phyloP scores from a whole-genome alignment of 1,140 invertebrate genomes.

The Caenorhabditis briggsae region DNA sequence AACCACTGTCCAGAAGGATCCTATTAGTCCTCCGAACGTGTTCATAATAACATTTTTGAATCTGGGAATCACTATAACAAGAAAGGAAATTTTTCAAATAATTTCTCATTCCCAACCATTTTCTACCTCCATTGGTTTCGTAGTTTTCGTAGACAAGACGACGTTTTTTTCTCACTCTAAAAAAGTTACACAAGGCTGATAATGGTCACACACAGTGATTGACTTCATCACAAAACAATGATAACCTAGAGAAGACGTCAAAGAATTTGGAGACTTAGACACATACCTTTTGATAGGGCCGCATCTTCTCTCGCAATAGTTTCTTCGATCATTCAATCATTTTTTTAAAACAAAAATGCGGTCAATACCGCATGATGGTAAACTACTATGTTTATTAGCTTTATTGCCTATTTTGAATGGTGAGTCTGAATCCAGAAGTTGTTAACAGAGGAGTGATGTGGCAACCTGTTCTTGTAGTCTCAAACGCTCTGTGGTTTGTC shows the following conservation, averaged over 20 bases:
- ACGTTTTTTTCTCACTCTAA: background rate
- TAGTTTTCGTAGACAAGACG: conserved; percentile 22
- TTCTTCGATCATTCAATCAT: conserved; percentile 40
- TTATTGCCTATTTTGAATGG: background rate
- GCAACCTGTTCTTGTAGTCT: conserved; percentile 3
- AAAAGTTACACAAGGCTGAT: conserved; percentile 33
- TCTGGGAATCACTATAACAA: no score
- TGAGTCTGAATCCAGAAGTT: conserved; percentile 1
- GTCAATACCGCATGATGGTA: conserved; percentile 11
- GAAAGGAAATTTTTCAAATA: no score
- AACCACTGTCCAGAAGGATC: no score
- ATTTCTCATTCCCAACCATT: background rate
- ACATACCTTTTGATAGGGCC: conserved; percentile 21
- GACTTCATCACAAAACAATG: conserved; percentile 36
- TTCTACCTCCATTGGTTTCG: background rate
- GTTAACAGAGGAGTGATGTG: background rate
- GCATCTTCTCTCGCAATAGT: conserved; percentile 25
- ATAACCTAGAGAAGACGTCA: background rate
- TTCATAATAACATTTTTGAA: no score
- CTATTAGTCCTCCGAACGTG: no score
- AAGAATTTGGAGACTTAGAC: background rate
- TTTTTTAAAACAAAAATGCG: conserved; percentile 45
- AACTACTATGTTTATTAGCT: background rate
- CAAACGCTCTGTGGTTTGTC: background rate
- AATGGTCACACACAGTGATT: conserved; percentile 26